These are phyloP conservation scores for Tribolium castaneum DNA, from an alignment of 1,140 invertebrate genomes.

Conservation along the genomic window DNA sequence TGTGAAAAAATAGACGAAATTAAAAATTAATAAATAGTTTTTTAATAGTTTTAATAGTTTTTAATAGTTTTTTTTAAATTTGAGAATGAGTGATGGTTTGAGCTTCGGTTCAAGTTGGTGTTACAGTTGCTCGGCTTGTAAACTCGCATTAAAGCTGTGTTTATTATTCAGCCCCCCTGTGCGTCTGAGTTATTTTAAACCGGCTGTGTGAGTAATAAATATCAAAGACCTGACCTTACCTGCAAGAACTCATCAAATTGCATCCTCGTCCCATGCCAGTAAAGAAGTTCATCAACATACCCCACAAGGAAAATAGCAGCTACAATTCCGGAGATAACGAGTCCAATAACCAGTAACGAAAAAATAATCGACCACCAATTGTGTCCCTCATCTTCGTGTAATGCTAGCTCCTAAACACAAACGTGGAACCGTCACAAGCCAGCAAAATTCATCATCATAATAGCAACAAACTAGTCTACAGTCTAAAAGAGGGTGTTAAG, in stretches of 20 bases:
- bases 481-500: slow-evolving; percentile 15
- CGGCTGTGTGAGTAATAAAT: not conserved
- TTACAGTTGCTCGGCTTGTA: not conserved
- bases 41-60: no score
- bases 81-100: no score
- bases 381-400: slow-evolving; percentile 79
- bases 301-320: slow-evolving; percentile 87
- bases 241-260: slow-evolving; percentile 83
- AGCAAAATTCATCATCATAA: no score
- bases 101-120: no score
- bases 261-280: slow-evolving; percentile 85
- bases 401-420: slow-evolving; percentile 73
- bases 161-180: not conserved
- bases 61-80: no score
- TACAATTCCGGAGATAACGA: slow-evolving; percentile 85
- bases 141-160: not conserved
- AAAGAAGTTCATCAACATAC: slow-evolving; percentile 88
- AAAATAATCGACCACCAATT: slow-evolving; percentile 89
- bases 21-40: no score
- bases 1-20: not conserved
- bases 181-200: not conserved
- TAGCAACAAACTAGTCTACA: not conserved
- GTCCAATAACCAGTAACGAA: slow-evolving; percentile 84
- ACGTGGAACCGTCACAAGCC: not conserved
- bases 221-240: slow-evolving; percentile 61